These are phyloP conservation scores for Amphiprion percula DNA, from an alignment of 2,113 vertebrate species.

Conservation along the genomic window DNA sequence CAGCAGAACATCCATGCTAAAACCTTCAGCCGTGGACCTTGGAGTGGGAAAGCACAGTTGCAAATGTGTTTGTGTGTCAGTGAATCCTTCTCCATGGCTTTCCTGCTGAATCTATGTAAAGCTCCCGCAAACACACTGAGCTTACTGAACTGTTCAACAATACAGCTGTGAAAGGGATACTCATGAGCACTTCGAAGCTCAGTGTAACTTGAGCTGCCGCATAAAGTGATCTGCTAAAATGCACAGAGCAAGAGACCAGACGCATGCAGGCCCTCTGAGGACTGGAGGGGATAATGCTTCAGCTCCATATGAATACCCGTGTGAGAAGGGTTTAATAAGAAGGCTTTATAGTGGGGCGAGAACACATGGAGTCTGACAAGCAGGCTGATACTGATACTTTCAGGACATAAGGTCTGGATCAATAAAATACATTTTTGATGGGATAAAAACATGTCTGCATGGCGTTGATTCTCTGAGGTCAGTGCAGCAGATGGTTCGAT, in stretches of 20 bases:
- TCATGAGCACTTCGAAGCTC: constrained; percentile 58
- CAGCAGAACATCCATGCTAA: background rate
- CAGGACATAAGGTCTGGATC: constrained; percentile 46
- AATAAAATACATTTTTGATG: constrained; percentile 59
- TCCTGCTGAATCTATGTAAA: constrained; percentile 58
- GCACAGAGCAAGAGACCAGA: constrained; percentile 47
- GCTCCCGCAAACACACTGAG: constrained; percentile 51
- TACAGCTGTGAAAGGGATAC: constrained; percentile 66
- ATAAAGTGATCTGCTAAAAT: constrained; percentile 64
- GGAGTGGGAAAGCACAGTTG: constrained; percentile 14
- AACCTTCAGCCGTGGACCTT: constrained; percentile 25
- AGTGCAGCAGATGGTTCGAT: constrained; percentile 22
- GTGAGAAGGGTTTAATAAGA: constrained; percentile 38
- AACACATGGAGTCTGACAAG: constrained; percentile 36
- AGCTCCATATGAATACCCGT: constrained; percentile 42
- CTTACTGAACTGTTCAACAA: constrained; percentile 50
- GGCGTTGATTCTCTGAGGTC: constrained; percentile 21
- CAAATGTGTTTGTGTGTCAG: constrained; percentile 42
- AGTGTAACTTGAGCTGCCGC: constrained; percentile 64
- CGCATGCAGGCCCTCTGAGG: constrained; percentile 42
- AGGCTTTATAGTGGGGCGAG: background rate
- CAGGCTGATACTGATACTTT: constrained; percentile 51
- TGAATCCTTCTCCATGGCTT: constrained; percentile 33
- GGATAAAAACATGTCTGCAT: constrained; percentile 24
- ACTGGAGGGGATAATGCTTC: constrained; percentile 53